Conservation (phyloP, 2,113 vertebrate genomes). For the Grus americana region DNA sequence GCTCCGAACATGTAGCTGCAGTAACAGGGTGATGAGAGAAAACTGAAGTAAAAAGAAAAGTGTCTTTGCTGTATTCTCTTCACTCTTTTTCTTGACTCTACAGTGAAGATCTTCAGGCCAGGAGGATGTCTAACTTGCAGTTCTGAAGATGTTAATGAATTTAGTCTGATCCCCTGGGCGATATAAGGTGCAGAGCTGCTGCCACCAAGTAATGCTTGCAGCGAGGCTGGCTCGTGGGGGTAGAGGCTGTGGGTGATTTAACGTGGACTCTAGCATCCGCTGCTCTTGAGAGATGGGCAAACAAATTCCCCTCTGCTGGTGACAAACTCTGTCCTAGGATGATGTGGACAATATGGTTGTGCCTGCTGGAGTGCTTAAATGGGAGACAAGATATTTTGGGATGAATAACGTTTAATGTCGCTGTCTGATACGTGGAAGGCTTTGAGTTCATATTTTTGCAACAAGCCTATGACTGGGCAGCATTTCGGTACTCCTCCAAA, state of each 20-base stretch:
- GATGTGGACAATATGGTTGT: background rate
- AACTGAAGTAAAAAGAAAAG: background rate
- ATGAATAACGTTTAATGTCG: background rate
- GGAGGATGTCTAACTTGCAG: background rate
- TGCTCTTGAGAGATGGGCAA: background rate
- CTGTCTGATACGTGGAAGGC: background rate
- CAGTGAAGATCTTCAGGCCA: background rate
- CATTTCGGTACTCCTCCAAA: background rate
- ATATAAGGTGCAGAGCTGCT: background rate
- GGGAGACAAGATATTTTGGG: background rate
- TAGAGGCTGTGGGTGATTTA: background rate
- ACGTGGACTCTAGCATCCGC: background rate
- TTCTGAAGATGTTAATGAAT: background rate
- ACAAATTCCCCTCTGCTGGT: background rate
- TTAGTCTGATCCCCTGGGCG: background rate
- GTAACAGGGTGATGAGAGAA: background rate
- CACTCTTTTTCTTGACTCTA: background rate
- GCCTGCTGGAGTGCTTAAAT: background rate
- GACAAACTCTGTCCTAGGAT: background rate
- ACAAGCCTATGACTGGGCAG: background rate
- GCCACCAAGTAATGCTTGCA: background rate
- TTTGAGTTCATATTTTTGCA: background rate
- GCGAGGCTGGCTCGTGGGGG: background rate
- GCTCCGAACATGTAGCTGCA: background rate
- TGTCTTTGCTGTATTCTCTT: background rate